phyloP scores from a whole-genome alignment of 2,888 invertebrate species.

The Cantharis lateralis region DNA sequence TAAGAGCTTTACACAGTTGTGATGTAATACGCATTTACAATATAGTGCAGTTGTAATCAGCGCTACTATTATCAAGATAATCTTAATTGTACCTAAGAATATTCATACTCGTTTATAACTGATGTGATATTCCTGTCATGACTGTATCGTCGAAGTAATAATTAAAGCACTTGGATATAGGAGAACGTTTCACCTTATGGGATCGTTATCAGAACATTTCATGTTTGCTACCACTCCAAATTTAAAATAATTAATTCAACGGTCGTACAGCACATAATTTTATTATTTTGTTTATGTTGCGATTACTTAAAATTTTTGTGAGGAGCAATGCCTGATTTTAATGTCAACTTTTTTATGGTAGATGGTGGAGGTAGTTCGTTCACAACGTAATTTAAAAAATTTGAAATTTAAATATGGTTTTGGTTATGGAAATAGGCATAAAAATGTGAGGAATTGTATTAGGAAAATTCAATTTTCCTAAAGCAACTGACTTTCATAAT shows the following conservation, averaged over 20 bases:
- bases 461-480: not conserved
- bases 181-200: slow-evolving; percentile 4
- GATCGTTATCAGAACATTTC: slow-evolving; percentile 6
- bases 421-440: not conserved
- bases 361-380: not conserved
- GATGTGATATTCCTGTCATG: slow-evolving; percentile 17
- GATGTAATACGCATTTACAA: slow-evolving; percentile 21
- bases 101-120: slow-evolving; percentile 16
- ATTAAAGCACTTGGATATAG: slow-evolving; percentile 6
- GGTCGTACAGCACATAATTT: not conserved
- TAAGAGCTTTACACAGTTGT: slow-evolving; percentile 10
- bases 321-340: not conserved
- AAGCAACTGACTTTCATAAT: not conserved
- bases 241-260: not conserved
- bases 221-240: not conserved
- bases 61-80: slow-evolving; percentile 11
- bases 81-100: slow-evolving; percentile 21
- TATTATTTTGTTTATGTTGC: not conserved
- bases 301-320: not conserved
- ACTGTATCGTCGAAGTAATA: slow-evolving; percentile 7
- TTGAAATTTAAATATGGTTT: not conserved
- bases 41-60: slow-evolving; percentile 21
- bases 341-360: not conserved
- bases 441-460: not conserved
- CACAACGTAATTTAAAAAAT: not conserved